These are phyloP conservation scores for Syrphus vitripennis DNA, from an alignment of 2,888 invertebrate species.

Conservation along the genomic window DNA sequence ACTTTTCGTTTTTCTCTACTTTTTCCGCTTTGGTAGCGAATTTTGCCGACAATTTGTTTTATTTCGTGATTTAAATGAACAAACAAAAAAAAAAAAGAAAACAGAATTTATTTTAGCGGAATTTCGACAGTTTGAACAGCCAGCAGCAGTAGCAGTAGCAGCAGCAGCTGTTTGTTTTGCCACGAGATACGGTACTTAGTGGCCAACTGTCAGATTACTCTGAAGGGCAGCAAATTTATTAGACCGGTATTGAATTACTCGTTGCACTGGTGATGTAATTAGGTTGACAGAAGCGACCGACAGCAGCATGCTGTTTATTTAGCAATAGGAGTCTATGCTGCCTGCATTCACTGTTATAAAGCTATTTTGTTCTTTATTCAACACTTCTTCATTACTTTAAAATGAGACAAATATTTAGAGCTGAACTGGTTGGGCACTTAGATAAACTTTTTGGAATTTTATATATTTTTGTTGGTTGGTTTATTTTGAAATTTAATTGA, in stretches of 20 bases:
- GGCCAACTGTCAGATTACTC: conserved; percentile 55
- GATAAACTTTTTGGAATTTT: conserved; percentile 27
- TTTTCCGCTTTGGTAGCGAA: conserved; percentile 35
- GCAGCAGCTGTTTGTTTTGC: conserved; percentile 58
- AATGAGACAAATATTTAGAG: neutral
- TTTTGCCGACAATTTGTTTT: conserved; percentile 35
- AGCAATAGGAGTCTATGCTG: conserved; percentile 11
- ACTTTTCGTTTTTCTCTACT: conserved; percentile 25
- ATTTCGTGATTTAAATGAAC: neutral
- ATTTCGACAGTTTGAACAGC: conserved; percentile 47
- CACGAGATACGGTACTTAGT: conserved; percentile 57
- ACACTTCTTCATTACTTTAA: conserved; percentile 32
- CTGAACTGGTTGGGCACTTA: conserved; percentile 20
- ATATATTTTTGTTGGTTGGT: neutral
- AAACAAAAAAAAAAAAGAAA: neutral
- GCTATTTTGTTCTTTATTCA: conserved; percentile 58
- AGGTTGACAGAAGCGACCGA: conserved; percentile 35
- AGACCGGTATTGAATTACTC: conserved; percentile 61
- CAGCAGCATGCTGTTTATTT: conserved; percentile 31
- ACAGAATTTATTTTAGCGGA: conserved; percentile 28
- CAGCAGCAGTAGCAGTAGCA: too few species aligned
- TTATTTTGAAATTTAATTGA: conserved; percentile 39
- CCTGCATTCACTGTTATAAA: conserved; percentile 33
- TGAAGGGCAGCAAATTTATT: conserved; percentile 58
- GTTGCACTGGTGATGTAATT: conserved; percentile 46